phyloP scores from a whole-genome alignment of 2,113 vertebrate species.

The Hoplias malabaricus region DNA sequence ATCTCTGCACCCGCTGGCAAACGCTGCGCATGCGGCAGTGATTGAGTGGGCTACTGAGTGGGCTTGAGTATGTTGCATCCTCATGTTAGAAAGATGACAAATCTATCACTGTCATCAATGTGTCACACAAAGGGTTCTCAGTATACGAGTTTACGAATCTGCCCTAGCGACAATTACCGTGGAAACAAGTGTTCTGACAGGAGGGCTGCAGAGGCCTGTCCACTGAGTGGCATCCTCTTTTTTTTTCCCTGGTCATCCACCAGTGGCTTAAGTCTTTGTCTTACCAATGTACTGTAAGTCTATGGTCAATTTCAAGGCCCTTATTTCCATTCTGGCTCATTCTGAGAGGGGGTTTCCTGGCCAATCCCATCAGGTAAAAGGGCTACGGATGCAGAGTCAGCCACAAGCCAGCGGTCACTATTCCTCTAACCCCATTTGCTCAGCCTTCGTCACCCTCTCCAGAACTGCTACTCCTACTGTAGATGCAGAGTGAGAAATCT shows the following conservation, averaged over 20 bases:
- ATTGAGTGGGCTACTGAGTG: slow-evolving; percentile 12
- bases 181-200: slow-evolving; percentile 63
- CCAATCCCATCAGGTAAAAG: background rate
- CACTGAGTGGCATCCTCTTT: too few relatives aligned
- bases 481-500: slow-evolving; percentile 40
- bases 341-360: slow-evolving; percentile 4
- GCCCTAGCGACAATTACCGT: slow-evolving; percentile 67
- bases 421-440: slow-evolving; percentile 46
- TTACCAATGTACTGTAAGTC: slow-evolving; percentile 17
- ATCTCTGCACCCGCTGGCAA: slow-evolving; percentile 31
- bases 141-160: slow-evolving; percentile 57
- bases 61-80: slow-evolving; percentile 16
- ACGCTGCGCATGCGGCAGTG: background rate
- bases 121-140: slow-evolving; percentile 66
- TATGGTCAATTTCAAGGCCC: slow-evolving; percentile 37
- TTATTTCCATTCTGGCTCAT: background rate
- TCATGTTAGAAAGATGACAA: slow-evolving; percentile 62
- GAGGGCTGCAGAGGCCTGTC: slow-evolving; percentile 67
- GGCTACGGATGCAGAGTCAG: background rate
- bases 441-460: slow-evolving; percentile 54
- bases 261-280: slow-evolving; percentile 43
- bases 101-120: slow-evolving; percentile 68
- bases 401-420: slow-evolving; percentile 17
- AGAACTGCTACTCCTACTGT: slow-evolving; percentile 60
- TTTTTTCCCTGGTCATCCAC: slow-evolving; percentile 53